Conservation (phyloP, 2,888 invertebrate species). For the Tenthredo scrophulariae region DNA sequence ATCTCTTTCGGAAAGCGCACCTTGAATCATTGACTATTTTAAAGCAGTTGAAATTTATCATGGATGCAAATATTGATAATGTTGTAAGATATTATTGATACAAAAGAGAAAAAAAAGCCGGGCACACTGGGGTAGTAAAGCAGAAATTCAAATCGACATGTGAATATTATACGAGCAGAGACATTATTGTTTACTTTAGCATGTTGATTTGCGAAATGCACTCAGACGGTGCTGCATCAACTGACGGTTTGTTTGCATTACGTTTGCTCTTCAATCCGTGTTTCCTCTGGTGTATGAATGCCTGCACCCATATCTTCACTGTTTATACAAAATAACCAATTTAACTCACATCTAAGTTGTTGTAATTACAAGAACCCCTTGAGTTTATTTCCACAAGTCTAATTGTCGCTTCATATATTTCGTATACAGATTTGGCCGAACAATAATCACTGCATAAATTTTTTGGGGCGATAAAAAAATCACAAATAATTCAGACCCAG, state of each 20-base stretch:
- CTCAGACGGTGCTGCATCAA: neutral
- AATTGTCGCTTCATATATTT: neutral
- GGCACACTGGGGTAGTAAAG: neutral
- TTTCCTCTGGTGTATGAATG: neutral
- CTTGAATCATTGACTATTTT: neutral
- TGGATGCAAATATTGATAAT: neutral
- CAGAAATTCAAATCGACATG: neutral
- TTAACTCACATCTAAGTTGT: neutral
- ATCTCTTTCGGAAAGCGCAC: neutral
- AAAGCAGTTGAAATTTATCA: neutral
- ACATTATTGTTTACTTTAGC: conserved; percentile 31
- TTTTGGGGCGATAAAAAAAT: neutral
- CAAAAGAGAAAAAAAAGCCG: neutral
- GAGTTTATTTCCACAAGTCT: neutral
- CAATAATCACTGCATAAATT: neutral
- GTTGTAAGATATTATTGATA: neutral
- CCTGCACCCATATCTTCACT: neutral
- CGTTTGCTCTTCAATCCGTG: neutral
- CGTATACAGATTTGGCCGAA: neutral
- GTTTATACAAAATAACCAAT: neutral
- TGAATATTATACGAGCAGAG: conserved; percentile 1
- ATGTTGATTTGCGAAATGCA: conserved; percentile 38
- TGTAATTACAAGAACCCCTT: neutral
- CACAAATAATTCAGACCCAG: neutral
- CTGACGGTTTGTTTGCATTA: conserved; percentile 9